Evolutionary conservation across 2,113 vertebrate genomes (phyloP).

Genomic region (Antechinus stuartii): DNA sequence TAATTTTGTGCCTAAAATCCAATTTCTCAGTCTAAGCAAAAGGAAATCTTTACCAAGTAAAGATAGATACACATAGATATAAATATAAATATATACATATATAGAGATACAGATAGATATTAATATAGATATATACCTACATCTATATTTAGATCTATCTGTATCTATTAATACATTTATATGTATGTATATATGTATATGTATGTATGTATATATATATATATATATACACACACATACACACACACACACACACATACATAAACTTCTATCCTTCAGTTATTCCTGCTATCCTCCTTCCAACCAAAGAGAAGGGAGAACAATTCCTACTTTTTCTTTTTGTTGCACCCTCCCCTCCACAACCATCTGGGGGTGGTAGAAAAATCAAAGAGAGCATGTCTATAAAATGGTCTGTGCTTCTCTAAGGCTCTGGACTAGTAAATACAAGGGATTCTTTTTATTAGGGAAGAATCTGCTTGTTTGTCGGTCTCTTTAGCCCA

Average conservation of each 20-base stretch:
- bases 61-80: too few relatives aligned
- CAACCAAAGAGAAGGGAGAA: background rate
- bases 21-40: background rate
- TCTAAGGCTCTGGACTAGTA: slow-evolving; percentile 3
- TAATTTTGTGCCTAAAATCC: background rate
- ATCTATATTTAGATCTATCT: too few relatives aligned
- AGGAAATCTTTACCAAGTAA: background rate
- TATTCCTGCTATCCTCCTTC: background rate
- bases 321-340: background rate
- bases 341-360: background rate
- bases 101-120: too few relatives aligned
- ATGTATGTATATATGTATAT: too few relatives aligned
- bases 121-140: too few relatives aligned
- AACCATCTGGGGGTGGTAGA: background rate
- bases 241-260: too few relatives aligned
- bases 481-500: slow-evolving; percentile 73
- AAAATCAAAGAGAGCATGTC: slow-evolving; percentile 11
- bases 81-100: too few relatives aligned
- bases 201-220: too few relatives aligned
- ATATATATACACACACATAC: too few relatives aligned
- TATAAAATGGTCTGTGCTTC: background rate
- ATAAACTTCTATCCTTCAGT: background rate
- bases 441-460: slow-evolving; percentile 75
- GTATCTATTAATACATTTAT: too few relatives aligned
- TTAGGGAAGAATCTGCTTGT: slow-evolving; percentile 68